A percentile compares a stretch with the other conserved stretches of the same genome.
These are phyloP conservation scores for Stratiomys singularior DNA, from an alignment of 2,888 invertebrate genomes.

Conservation along the genomic window DNA sequence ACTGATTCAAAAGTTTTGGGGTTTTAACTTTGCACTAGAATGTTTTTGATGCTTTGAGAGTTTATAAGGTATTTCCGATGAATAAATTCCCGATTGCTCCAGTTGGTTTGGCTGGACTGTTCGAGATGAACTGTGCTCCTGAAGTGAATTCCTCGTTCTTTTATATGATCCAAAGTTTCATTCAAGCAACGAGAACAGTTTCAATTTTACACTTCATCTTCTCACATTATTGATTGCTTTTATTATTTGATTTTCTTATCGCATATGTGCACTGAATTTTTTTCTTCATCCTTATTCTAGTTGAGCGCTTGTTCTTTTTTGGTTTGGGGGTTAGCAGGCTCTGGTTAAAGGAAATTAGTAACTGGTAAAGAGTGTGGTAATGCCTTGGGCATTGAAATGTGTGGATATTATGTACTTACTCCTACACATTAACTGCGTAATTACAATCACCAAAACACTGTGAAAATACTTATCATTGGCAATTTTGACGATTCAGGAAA, in stretches of 20 bases:
- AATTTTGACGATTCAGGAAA: too few relatives aligned
- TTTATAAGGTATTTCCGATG: too few relatives aligned
- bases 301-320: not conserved
- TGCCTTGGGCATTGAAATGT: not conserved
- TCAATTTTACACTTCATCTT: slow-evolving; percentile 47
- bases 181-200: slow-evolving; percentile 5
- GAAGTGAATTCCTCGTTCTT: slow-evolving; percentile 4
- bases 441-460: too few relatives aligned
- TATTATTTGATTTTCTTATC: slow-evolving; percentile 58
- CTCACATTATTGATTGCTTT: slow-evolving; percentile 51
- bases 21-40: too few relatives aligned
- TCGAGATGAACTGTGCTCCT: slow-evolving; percentile 22
- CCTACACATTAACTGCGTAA: too few relatives aligned
- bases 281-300: slow-evolving; percentile 11
- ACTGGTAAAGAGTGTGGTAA: not conserved
- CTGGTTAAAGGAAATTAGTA: not conserved
- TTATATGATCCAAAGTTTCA: slow-evolving; percentile 26
- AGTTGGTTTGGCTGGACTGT: not conserved
- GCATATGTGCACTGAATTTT: slow-evolving; percentile 55
- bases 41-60: too few relatives aligned
- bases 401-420: too few relatives aligned
- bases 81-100: not conserved
- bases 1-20: too few relatives aligned
- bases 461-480: too few relatives aligned
- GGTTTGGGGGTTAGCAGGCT: not conserved